Base-by-base conservation (phyloP, 2,797 vertebrate species). In the Hipposideros larvatus region DNA sequence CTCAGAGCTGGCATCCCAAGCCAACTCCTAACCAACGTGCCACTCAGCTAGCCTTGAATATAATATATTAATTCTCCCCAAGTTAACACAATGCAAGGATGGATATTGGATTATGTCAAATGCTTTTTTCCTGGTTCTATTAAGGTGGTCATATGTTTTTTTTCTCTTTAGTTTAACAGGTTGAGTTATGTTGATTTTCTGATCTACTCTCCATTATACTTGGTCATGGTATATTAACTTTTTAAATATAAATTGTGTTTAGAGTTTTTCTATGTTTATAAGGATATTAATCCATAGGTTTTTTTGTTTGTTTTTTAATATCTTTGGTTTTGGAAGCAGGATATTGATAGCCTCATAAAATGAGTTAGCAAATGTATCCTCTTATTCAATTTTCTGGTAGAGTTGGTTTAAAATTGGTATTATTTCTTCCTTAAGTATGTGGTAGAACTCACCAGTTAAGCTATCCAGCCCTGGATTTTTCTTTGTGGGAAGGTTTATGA, bases 341-440 rank as follows among this genome's bases (percentile, higher is more conserved):
- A 6, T 73, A 71, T 65, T 74, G 41, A 4, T 63, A 51, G 37
- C 48, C 79, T 75, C 71, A 21, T 41, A 65, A 65, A 89, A 65
- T 66, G 46, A 75, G 7, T 92, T 51, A 43, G 43, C 41, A 66
- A 43, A 3, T n/a, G 2, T 75, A 53, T 63, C 26, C 11, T 43
- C 14, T 19, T 74, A 14, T 43, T 84, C 59, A 14, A 10, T 84
- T 84, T 84, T 66, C 34, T 53, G 34, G 46, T 83, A 75, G 26
- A 84, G 21, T 28, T 89, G 53, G n/a, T 84, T 28, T 84, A 75
- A 15, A 75, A 84, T 92, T 46, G 59, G 28, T 75, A 34, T 84
- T 66, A 65, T 92, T 92, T 74, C 11, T 66, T 75, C 11, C 59
- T 75, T 66, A 74, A n/a, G 65, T 91, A 85, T 85, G 43, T 66